These are phyloP conservation scores for Amblyornis subalaris DNA, from an alignment of 2,113 vertebrate species.

Conservation along the genomic window DNA sequence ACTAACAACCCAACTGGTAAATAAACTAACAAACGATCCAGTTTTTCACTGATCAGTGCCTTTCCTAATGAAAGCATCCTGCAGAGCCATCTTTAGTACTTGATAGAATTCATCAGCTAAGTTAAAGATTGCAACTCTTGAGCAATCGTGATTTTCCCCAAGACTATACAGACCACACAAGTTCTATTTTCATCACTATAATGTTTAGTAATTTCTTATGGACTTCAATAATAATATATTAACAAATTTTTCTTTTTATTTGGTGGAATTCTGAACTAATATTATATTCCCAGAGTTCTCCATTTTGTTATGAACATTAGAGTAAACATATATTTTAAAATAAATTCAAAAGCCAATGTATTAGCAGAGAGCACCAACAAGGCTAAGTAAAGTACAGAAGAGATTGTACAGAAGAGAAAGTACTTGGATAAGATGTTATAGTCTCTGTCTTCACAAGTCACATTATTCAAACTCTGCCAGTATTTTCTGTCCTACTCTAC, in stretches of 20 bases:
- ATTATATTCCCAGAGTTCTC: neutral
- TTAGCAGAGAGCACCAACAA: neutral
- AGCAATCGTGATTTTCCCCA: neutral
- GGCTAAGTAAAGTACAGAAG: neutral
- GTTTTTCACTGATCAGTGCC: neutral
- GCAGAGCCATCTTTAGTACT: neutral
- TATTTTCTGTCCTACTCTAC: neutral
- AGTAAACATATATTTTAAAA: neutral
- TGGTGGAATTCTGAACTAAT: neutral
- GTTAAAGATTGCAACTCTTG: neutral
- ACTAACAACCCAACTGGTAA: neutral
- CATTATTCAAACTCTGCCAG: neutral
- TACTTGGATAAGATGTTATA: neutral
- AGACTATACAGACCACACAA: neutral
- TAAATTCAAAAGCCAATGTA: neutral
- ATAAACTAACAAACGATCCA: rapidly evolving
- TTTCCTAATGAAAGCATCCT: neutral
- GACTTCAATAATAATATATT: neutral
- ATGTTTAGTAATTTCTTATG: neutral
- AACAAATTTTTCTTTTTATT: neutral
- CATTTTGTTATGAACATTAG: neutral
- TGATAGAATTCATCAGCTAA: neutral
- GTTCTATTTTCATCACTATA: neutral
- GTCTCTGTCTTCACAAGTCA: neutral
- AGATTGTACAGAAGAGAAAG: neutral